phyloP scores from a whole-genome alignment of 2,113 vertebrate genomes.

The Ctenomys sociabilis region DNA sequence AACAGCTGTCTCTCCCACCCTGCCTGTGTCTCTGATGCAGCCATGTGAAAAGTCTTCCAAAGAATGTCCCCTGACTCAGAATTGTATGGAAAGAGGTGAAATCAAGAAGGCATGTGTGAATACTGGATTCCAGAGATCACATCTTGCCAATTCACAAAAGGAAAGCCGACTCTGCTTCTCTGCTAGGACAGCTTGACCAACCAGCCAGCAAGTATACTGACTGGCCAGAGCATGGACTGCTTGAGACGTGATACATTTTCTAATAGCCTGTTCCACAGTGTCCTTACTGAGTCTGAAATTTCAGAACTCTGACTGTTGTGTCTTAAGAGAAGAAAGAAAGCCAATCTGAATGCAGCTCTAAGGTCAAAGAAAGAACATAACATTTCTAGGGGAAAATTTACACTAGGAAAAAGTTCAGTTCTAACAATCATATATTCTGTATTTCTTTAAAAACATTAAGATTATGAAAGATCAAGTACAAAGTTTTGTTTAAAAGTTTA shows the following conservation, averaged over 20 bases:
- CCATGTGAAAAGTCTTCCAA: not conserved
- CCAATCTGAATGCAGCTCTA: slow-evolving; percentile 32
- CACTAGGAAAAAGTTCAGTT: not conserved
- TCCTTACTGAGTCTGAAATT: slow-evolving; percentile 46
- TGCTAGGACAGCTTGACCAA: not conserved
- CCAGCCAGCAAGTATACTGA: not conserved
- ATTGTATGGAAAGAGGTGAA: not conserved
- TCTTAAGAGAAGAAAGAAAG: slow-evolving; percentile 40
- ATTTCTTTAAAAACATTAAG: not conserved
- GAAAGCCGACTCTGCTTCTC: not conserved
- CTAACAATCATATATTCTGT: not conserved
- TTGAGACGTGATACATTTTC: slow-evolving; percentile 3
- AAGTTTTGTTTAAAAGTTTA: not conserved
- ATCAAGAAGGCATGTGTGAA: not conserved
- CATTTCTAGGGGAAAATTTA: slow-evolving; percentile 7
- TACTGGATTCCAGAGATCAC: not conserved
- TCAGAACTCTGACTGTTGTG: not conserved
- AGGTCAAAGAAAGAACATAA: slow-evolving; percentile 34
- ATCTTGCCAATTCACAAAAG: not conserved
- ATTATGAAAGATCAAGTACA: not conserved
- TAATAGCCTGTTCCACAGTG: not conserved
- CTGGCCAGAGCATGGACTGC: not conserved
- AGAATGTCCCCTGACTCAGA: not conserved
- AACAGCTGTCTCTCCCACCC: not conserved
- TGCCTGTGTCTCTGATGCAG: not conserved